Evolutionary conservation across 1,140 invertebrate genomes (phyloP).

Genomic region (Hylaeus volcanicus): DNA sequence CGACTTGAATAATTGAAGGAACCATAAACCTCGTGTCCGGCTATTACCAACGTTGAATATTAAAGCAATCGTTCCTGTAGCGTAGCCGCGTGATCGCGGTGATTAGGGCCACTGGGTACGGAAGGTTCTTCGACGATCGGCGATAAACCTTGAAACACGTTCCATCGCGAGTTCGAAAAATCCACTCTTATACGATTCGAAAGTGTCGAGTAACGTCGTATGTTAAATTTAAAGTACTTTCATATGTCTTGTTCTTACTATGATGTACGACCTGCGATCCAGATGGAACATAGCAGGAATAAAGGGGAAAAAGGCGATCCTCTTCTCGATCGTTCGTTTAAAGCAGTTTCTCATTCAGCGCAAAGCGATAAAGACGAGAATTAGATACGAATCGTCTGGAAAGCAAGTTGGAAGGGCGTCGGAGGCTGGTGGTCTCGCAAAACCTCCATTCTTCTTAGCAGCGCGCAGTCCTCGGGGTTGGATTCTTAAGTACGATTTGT

Average conservation of each 20-base stretch:
- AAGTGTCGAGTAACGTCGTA: not conserved
- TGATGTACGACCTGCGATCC: conserved; percentile 6
- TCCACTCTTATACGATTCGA: not conserved
- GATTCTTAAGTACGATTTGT: conserved; percentile 60
- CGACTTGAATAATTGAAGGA: conserved; percentile 78
- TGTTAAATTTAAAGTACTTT: not conserved
- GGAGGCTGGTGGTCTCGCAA: not conserved
- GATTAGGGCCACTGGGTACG: not conserved
- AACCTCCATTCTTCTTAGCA: conserved; percentile 6
- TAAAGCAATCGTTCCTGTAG: conserved; percentile 61
- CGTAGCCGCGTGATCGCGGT: conserved; percentile 1
- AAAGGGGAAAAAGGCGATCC: not conserved
- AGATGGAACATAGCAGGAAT: not conserved
- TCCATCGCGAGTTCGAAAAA: not conserved
- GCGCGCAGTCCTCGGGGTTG: not conserved
- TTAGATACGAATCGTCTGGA: conserved; percentile 23
- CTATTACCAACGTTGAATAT: conserved; percentile 78
- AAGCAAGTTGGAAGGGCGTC: not conserved
- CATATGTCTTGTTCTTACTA: not conserved
- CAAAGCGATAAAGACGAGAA: conserved; percentile 12
- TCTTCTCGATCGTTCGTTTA: not conserved
- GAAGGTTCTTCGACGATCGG: not conserved
- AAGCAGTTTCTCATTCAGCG: conserved; percentile 6
- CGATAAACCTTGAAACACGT: not conserved
- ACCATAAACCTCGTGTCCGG: conserved; percentile 76